Evolutionary conservation across 2,888 invertebrate species (phyloP).

Genomic region (Ditula angustiorana): DNA sequence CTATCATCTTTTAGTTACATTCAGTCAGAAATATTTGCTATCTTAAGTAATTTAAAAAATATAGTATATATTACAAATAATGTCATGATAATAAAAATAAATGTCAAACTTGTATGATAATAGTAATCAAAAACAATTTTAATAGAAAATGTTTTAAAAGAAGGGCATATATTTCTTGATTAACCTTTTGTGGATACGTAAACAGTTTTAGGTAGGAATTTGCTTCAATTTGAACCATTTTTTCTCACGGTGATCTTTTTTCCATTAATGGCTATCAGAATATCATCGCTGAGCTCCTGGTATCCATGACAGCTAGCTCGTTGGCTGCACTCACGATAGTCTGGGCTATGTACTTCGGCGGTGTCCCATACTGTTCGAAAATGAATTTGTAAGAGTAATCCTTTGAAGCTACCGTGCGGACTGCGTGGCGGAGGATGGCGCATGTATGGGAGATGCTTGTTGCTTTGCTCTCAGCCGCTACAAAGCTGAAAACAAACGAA

Average conservation of each 20-base stretch:
- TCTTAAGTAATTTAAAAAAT: neutral
- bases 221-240: too few species aligned
- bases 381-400: conserved; percentile 63
- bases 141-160: too few species aligned
- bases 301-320: conserved; percentile 47
- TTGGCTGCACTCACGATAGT: conserved; percentile 55
- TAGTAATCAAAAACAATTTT: neutral
- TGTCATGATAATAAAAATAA: neutral
- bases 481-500: conserved; percentile 56
- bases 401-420: conserved; percentile 53
- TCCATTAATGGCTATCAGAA: neutral
- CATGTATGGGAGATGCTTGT: conserved; percentile 49
- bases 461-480: conserved; percentile 55
- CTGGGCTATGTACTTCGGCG: conserved; percentile 60
- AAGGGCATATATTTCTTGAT: too few species aligned
- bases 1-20: neutral
- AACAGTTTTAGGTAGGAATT: too few species aligned
- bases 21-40: neutral
- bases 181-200: too few species aligned
- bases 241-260: too few species aligned
- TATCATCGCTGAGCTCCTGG: conserved; percentile 39
- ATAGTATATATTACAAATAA: neutral
- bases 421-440: conserved; percentile 57
- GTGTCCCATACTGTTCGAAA: conserved; percentile 56
- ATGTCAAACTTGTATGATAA: neutral